Conservation (phyloP, 1,140 invertebrate species). For the Aphis gossypii region DNA sequence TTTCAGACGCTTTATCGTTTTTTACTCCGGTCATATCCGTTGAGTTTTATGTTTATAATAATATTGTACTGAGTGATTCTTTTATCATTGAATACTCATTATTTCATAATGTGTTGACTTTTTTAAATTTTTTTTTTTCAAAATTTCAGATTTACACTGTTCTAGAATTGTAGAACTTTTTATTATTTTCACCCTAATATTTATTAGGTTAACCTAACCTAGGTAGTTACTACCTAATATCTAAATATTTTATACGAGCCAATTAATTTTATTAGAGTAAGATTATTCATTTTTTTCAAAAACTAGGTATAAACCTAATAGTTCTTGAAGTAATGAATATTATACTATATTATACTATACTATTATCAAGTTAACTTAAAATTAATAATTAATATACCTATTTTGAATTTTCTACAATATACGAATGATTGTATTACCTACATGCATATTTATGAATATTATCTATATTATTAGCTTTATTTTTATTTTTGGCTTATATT, state of each 20-base stretch:
- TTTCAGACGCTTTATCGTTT: neutral
- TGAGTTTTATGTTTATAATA: neutral
- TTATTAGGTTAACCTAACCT: too few species aligned
- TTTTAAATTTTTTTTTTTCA: too few species aligned
- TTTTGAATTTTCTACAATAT: neutral
- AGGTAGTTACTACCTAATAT: neutral
- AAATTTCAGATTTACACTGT: too few species aligned
- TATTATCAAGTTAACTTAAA: neutral
- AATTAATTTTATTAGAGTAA: neutral
- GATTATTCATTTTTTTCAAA: neutral
- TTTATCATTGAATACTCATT: too few species aligned
- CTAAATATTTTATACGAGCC: neutral
- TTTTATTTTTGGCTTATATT: too few species aligned
- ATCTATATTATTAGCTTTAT: too few species aligned
- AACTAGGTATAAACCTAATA: neutral
- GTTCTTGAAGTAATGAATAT: neutral
- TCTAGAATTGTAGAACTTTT: too few species aligned
- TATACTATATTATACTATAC: neutral
- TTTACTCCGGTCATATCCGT: neutral
- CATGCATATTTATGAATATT: neutral
- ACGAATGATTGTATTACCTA: neutral
- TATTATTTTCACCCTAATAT: too few species aligned
- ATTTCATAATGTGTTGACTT: too few species aligned
- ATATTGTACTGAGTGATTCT: neutral
- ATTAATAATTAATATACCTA: neutral